Base-by-base conservation (phyloP, 2,888 invertebrate species). In the Amphipoea oculea region DNA sequence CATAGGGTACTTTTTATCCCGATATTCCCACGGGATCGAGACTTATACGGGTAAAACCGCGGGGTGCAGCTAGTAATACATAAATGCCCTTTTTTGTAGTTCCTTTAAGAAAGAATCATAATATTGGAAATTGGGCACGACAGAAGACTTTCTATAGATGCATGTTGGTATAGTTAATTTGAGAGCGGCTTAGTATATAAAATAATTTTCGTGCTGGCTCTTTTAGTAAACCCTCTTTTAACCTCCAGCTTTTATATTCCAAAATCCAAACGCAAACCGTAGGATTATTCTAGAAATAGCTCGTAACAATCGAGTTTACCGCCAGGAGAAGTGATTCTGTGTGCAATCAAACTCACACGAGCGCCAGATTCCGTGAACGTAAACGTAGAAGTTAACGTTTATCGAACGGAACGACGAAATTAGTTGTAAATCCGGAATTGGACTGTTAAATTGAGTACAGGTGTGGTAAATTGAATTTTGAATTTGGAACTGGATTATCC, bases 251-350 rank as follows among this genome's bases (percentile, higher is more conserved):
- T 76, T 73, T 85, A 73, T 62, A 84, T 76, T 78, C 67, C 7
- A 76, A 54, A 71, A 85, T 82, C 74, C 73, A 69, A 85, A 83
- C 77, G 78, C 82, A 86, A 91, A 90, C 85, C 84, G 76, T 79
- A 78, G 73, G 80, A 81, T 84, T 85, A 89, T 89, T 90, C 90
- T 81, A 78, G 80, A 88, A 90, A 88, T 88, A 82, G 84, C 85
- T 86, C 90, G 90, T 92, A 92, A 92, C 92, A 92, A 92, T 91
- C 83, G 88, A 81, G 79, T 89, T 91, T 92, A 91, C 91, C 84
- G 86, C 85, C 72, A 81, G 73, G 71, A 79, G 85, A 90, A 91
- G 93, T 93, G 92, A 93, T 93, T 92, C 87, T 86, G 75, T 79
- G 81, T 79, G 89, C 90, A 88, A 87, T 91, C 90, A 92, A 93